phyloP scores from a whole-genome alignment of 2,888 invertebrate genomes.

The Lamellibrachia columna region DNA sequence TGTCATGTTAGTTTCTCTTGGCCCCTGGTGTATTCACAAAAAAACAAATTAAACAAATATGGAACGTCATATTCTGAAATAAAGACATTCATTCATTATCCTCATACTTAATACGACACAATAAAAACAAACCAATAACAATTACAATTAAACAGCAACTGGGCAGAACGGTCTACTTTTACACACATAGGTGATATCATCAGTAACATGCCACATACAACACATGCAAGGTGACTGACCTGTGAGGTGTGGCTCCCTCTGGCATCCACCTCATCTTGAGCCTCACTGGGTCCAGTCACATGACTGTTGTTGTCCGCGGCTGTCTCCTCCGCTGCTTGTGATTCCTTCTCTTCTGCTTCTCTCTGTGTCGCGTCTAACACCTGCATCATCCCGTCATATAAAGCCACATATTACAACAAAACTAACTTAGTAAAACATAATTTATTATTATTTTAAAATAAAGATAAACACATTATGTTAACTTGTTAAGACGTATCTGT shows the following conservation, averaged over 20 bases:
- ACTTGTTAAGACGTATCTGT: too few species aligned
- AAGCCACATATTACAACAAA: neutral
- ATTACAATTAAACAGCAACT: neutral
- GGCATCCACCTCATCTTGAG: conserved; percentile 6
- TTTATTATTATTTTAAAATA: neutral
- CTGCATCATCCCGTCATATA: neutral
- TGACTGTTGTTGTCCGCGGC: neutral
- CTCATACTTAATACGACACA: neutral
- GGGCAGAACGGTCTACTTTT: neutral
- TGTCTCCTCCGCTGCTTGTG: conserved; percentile 1
- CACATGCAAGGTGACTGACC: conserved; percentile 17
- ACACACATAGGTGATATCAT: neutral
- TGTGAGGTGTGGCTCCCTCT: neutral
- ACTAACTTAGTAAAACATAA: neutral
- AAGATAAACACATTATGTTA: neutral
- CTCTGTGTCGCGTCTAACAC: conserved; percentile 14
- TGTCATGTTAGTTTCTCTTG: neutral
- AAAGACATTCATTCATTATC: neutral
- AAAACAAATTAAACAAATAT: neutral
- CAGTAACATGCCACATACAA: neutral
- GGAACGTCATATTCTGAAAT: neutral
- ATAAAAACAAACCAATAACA: neutral
- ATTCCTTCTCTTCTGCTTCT: conserved; percentile 24
- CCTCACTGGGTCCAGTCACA: neutral
- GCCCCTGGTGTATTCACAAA: neutral